Evolutionary conservation across 2,113 vertebrate species (phyloP).

Genomic region (Xenopus tropicalis): UCB_Xtro_10.0 CM004445.2:103274001-103274500

Average conservation of each 20-base stretch:
- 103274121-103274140: no score
- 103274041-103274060: no score
- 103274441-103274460: constrained; percentile 35
- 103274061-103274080: no score
- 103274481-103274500: constrained; percentile 36
- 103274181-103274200: no score
- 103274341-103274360: constrained; percentile 32
- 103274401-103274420: constrained; percentile 42
- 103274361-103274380: constrained; percentile 31
- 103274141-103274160: no score
- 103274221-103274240: background rate
- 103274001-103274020: no score
- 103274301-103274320: constrained; percentile 1
- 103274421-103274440: constrained; percentile 37
- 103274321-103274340: constrained; percentile 10
- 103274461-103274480: constrained; percentile 43
- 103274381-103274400: constrained; percentile 42
- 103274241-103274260: background rate
- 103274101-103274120: no score
- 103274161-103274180: no score
- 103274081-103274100: no score
- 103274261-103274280: background rate
- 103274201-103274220: no score
- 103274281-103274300: constrained; percentile 9
- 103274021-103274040: no score